These are phyloP conservation scores for Sinocyclocheilus anophthalmus DNA, from an alignment of 2,113 vertebrate genomes.

Conservation along the genomic window DNA sequence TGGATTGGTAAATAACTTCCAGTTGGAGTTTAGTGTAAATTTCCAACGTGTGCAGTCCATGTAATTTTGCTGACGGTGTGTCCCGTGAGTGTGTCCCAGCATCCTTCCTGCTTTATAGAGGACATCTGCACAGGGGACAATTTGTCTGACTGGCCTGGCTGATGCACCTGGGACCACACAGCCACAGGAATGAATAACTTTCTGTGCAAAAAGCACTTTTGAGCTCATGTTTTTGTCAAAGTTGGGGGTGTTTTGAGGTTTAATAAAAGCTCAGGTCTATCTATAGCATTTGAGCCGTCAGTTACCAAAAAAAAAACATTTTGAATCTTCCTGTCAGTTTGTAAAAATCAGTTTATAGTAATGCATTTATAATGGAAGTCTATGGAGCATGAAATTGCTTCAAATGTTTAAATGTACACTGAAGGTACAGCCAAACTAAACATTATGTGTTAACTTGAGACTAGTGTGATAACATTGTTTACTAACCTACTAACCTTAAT, in stretches of 20 bases:
- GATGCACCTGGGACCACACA: background rate
- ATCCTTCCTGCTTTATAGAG: constrained; percentile 32
- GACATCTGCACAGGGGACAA: background rate
- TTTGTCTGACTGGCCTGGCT: background rate
- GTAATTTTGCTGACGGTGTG: constrained; percentile 22
- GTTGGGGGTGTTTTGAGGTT: background rate
- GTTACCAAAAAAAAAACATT: background rate
- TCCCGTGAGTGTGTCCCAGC: background rate
- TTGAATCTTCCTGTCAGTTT: background rate
- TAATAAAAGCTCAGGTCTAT: background rate
- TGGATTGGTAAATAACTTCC: constrained; percentile 16
- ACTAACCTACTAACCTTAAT: background rate
- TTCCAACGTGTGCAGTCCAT: background rate
- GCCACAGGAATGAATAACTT: background rate
- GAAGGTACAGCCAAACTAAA: background rate
- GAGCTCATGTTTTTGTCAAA: background rate
- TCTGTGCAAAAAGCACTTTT: background rate
- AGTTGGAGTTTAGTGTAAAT: constrained; percentile 11
- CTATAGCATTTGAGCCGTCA: background rate
- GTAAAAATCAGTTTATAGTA: background rate
- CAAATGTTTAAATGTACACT: constrained; percentile 8
- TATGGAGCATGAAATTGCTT: background rate
- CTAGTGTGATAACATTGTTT: background rate
- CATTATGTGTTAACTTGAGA: background rate
- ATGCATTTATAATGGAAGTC: background rate